Conservation (phyloP, 2,888 invertebrate genomes). For the Aleiodes alternator region DNA sequence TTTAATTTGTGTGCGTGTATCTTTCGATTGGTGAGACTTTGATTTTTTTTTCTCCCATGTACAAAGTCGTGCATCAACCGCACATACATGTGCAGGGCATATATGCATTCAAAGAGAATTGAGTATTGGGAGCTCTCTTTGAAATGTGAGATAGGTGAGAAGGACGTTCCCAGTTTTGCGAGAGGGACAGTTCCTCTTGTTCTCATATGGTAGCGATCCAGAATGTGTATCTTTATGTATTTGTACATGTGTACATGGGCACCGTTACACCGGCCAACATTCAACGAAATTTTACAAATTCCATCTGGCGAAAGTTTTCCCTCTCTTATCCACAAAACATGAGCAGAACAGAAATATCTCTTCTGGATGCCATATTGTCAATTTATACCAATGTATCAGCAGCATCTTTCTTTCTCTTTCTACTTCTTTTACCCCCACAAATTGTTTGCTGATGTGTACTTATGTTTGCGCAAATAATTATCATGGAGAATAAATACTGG, state of each 20-base stretch:
- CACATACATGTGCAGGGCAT: conserved; percentile 6
- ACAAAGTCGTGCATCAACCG: conserved; percentile 53
- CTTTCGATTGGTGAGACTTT: not conserved
- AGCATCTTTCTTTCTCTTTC: not conserved
- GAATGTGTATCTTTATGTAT: conserved; percentile 2
- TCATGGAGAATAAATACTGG: not conserved
- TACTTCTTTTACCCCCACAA: not conserved
- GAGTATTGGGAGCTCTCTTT: conserved; percentile 38
- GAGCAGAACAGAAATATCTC: conserved; percentile 25
- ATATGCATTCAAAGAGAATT: not conserved
- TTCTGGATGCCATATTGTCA: conserved; percentile 12
- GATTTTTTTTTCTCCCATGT: conserved; percentile 11
- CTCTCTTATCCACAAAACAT: not conserved
- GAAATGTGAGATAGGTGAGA: conserved; percentile 57
- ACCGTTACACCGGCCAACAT: conserved; percentile 57
- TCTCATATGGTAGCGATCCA: conserved; percentile 13
- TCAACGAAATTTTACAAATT: conserved; percentile 69
- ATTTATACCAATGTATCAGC: not conserved
- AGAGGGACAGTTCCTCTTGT: conserved; percentile 2
- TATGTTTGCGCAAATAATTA: conserved; percentile 17
- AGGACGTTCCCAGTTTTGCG: conserved; percentile 46
- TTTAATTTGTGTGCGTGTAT: not conserved
- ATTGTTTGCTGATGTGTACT: not conserved
- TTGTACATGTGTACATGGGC: conserved; percentile 33
- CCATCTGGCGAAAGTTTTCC: conserved; percentile 66